Evolutionary conservation across 2,888 invertebrate species (phyloP), one percentile per base, ranked within the genome.

Genomic region (Theodoxus fluviatilis): DNA sequence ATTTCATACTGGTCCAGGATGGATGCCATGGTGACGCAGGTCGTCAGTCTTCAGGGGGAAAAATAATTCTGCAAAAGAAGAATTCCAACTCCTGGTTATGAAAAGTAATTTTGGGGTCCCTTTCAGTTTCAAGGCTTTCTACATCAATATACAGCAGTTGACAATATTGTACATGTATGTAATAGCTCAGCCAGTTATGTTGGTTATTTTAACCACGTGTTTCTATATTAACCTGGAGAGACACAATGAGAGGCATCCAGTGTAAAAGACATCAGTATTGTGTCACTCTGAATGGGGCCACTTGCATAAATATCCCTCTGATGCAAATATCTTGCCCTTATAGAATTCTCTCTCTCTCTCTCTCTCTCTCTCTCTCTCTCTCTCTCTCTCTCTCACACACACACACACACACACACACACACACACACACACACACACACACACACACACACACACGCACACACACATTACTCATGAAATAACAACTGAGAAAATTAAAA

Each of bases 1-100:
- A 92, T 92, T 85, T 94, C 94, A 85, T 92, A 93, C 88, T 94
- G 94, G 87, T 94, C 93, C 76, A 94, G 91, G 85, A 94, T 92
- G 31, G 93, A 93, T 81, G 94, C 93, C 94, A 94, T 94, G 7
- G 4, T 74, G 49, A 12, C 38, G 25, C n/a, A 15, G 31, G 22
- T n/a, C n/a, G n/a, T n/a, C n/a, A n/a, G n/a, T n/a, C n/a, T n/a
- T n/a, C n/a, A n/a, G n/a, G n/a, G n/a, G n/a, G n/a, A n/a, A n/a
- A n/a, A n/a, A n/a, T n/a, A n/a, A n/a, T n/a, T n/a, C n/a, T n/a
- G n/a, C n/a, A n/a, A n/a, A n/a, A n/a, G n/a, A n/a, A n/a, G n/a
- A n/a, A n/a, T n/a, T n/a, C n/a, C n/a, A n/a, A n/a, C n/a, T n/a
- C n/a, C n/a, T n/a, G n/a, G n/a, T n/a, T n/a, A n/a, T n/a, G n/a